A percentile compares a stretch with the other conserved stretches of the same genome.
phyloP scores from a whole-genome alignment of 2,113 vertebrate genomes.

The Ciconia maguari region DNA sequence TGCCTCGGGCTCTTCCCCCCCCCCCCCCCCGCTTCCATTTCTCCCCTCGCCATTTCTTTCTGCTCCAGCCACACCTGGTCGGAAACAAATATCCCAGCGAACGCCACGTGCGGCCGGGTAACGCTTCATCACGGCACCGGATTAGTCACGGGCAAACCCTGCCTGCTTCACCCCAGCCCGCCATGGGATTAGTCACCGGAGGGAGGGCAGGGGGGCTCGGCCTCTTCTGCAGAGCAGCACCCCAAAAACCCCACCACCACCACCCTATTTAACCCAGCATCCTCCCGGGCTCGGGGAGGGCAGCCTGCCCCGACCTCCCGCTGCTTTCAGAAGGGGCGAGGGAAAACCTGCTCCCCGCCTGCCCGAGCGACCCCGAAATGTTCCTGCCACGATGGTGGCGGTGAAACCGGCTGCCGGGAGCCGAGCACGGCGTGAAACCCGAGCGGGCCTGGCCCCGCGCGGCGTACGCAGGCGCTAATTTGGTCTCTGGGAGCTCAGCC shows the following conservation, averaged over 20 bases:
- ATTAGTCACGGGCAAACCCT: conserved; percentile 4
- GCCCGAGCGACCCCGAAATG: background rate
- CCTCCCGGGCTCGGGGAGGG: background rate
- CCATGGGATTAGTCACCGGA: background rate
- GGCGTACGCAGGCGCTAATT: background rate
- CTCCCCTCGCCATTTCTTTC: background rate
- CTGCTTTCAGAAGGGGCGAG: background rate
- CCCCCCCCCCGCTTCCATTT: background rate
- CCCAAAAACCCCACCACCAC: background rate
- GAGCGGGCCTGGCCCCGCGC: background rate
- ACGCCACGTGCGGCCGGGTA: background rate
- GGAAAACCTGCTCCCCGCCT: background rate
- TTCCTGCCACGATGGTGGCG: background rate
- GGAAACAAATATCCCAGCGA: background rate
- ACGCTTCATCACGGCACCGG: background rate
- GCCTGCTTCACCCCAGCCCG: background rate
- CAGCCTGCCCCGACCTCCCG: background rate
- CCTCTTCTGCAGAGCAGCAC: background rate
- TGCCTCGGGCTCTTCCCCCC: background rate
- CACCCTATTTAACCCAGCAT: background rate
- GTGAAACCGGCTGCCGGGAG: background rate
- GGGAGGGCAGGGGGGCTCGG: background rate
- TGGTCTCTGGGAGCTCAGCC: background rate
- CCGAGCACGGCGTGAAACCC: background rate
- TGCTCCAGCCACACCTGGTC: background rate